Conservation (phyloP, 1,140 invertebrate species). For the Chironomus striatipennis region DNA sequence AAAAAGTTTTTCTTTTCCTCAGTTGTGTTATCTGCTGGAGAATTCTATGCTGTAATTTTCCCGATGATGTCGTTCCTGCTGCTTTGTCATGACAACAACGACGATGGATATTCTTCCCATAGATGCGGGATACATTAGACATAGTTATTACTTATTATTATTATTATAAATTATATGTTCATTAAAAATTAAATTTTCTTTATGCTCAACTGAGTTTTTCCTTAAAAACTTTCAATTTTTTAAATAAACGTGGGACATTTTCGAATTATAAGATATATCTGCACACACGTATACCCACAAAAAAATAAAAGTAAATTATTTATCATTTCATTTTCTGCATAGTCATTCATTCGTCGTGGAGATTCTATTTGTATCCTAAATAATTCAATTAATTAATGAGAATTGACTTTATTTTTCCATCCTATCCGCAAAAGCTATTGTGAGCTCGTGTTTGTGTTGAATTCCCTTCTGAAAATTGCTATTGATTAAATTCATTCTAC, state of each 20-base stretch:
- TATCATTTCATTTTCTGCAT: background rate
- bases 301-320: too few relatives aligned
- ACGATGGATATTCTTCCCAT: background rate
- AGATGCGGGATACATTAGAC: too few relatives aligned
- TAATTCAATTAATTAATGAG: conserved; percentile 15
- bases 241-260: too few relatives aligned
- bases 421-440: background rate
- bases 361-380: background rate
- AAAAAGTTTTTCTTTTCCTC: background rate
- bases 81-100: background rate
- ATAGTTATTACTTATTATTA: background rate
- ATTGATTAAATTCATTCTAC: conserved; percentile 9
- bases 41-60: background rate
- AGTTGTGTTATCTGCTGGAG: background rate
- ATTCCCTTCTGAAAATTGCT: conserved; percentile 3
- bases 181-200: background rate
- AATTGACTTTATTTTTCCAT: background rate
- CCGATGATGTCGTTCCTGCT: background rate
- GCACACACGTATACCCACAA: too few relatives aligned
- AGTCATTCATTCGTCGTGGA: conserved; percentile 1
- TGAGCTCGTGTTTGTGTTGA: background rate
- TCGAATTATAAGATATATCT: too few relatives aligned
- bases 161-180: conserved; percentile 3
- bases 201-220: too few relatives aligned
- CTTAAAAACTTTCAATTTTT: too few relatives aligned